These are phyloP conservation scores for Silurus asotus DNA, from an alignment of 2,113 vertebrate genomes.

Conservation along the genomic window DNA sequence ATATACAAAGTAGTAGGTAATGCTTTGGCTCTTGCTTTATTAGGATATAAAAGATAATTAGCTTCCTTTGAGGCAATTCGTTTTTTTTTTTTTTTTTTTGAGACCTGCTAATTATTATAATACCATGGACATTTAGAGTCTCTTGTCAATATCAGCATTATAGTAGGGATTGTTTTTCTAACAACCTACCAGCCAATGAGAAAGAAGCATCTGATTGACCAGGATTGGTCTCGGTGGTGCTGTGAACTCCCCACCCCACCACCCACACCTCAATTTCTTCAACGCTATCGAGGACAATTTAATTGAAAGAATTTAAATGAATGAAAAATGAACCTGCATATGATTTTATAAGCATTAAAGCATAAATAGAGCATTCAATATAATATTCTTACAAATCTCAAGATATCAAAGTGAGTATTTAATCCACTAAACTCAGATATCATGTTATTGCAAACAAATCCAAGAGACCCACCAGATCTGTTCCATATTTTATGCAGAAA, in stretches of 20 bases:
- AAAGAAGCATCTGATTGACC: not conserved
- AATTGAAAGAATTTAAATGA: not conserved
- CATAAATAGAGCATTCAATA: not conserved
- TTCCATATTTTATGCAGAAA: constrained; percentile 7
- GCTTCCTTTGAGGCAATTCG: not conserved
- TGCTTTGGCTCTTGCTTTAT: constrained; percentile 12
- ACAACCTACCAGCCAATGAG: not conserved
- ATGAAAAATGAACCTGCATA: not conserved
- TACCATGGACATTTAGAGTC: not conserved
- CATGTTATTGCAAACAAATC: not conserved
- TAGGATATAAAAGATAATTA: constrained; percentile 21
- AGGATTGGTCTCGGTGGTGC: not conserved
- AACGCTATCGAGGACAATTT: not conserved
- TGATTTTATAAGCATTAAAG: not conserved
- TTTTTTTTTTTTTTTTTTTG: not conserved
- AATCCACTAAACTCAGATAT: not conserved
- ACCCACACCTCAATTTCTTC: not conserved
- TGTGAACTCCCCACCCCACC: not conserved
- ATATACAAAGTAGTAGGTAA: not conserved
- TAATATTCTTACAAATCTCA: not conserved
- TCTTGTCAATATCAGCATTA: not conserved
- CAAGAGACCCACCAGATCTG: not conserved
- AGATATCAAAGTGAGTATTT: not conserved
- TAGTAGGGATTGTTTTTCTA: not conserved
- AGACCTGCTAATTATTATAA: constrained; percentile 23